These are phyloP conservation scores for Gonioctena quinquepunctata DNA, from an alignment of 1,140 invertebrate genomes.

Conservation along the genomic window DNA sequence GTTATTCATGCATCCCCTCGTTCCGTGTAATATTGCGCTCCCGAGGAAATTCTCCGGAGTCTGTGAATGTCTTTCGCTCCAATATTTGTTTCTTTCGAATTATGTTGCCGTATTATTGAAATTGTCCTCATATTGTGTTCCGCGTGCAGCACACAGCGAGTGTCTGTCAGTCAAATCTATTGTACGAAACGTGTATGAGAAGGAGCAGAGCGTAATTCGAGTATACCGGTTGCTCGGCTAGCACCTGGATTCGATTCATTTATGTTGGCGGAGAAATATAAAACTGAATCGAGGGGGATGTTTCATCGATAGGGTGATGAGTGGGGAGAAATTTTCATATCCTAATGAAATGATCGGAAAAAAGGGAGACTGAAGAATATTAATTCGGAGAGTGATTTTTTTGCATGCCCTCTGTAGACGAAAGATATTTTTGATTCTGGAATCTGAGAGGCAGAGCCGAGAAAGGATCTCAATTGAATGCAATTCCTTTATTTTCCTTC, in stretches of 20 bases:
- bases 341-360: too few relatives aligned
- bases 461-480: too few relatives aligned
- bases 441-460: too few relatives aligned
- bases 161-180: not conserved
- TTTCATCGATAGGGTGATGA: too few relatives aligned
- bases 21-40: not conserved
- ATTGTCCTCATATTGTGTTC: conserved; percentile 3
- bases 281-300: not conserved
- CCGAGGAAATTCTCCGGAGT: not conserved
- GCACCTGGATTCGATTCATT: not conserved
- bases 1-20: not conserved
- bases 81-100: conserved; percentile 1
- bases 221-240: not conserved
- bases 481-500: too few relatives aligned
- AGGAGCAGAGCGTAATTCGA: not conserved
- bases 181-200: not conserved
- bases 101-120: conserved; percentile 1
- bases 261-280: not conserved
- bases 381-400: too few relatives aligned
- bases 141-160: not conserved
- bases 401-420: too few relatives aligned
- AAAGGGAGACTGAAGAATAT: too few relatives aligned
- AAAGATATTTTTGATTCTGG: too few relatives aligned
- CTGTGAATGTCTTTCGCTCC: not conserved
- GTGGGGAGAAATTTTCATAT: too few relatives aligned